Conservation (phyloP, 2,113 vertebrate genomes). For the Syngnathus floridae region DNA sequence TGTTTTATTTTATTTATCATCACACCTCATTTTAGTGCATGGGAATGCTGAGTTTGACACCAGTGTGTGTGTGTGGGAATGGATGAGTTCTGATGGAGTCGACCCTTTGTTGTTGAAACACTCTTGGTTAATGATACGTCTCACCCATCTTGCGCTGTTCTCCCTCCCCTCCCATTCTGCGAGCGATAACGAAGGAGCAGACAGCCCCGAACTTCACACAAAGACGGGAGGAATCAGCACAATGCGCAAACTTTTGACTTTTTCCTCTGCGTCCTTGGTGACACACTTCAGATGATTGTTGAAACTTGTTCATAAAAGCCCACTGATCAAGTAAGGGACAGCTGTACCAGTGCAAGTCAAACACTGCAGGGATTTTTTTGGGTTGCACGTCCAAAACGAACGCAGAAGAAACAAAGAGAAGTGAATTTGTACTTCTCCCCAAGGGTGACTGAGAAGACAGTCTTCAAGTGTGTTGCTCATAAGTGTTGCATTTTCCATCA, state of each 20-base stretch:
- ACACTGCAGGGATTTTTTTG: slow-evolving; percentile 22
- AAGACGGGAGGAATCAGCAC: slow-evolving; percentile 43
- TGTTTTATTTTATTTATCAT: slow-evolving; percentile 31
- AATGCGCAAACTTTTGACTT: slow-evolving; percentile 41
- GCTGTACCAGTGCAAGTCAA: slow-evolving; percentile 31
- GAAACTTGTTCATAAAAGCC: slow-evolving; percentile 42
- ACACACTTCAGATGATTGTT: slow-evolving; percentile 37
- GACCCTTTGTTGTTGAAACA: slow-evolving; percentile 60
- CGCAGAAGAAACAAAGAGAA: slow-evolving; percentile 32
- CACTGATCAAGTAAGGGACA: slow-evolving; percentile 48
- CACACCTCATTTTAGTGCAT: slow-evolving; percentile 29
- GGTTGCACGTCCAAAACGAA: slow-evolving; percentile 37
- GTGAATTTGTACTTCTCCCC: slow-evolving; percentile 27
- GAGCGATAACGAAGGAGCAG: slow-evolving; percentile 59
- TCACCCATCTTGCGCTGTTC: slow-evolving; percentile 50
- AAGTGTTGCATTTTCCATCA: slow-evolving; percentile 14
- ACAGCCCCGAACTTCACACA: slow-evolving; percentile 49
- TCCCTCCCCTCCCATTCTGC: slow-evolving; percentile 26
- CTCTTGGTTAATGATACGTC: slow-evolving; percentile 58
- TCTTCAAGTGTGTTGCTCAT: slow-evolving; percentile 34
- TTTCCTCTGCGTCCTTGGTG: slow-evolving; percentile 25
- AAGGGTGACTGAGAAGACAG: slow-evolving; percentile 26
- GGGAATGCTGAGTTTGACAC: slow-evolving; percentile 45
- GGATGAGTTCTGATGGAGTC: slow-evolving; percentile 54
- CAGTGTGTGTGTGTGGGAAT: slow-evolving; percentile 38